A percentile compares a stretch with the other conserved stretches of the same genome.
These are phyloP conservation scores for Hyles lineata DNA, from an alignment of 2,888 invertebrate genomes.

Conservation along the genomic window DNA sequence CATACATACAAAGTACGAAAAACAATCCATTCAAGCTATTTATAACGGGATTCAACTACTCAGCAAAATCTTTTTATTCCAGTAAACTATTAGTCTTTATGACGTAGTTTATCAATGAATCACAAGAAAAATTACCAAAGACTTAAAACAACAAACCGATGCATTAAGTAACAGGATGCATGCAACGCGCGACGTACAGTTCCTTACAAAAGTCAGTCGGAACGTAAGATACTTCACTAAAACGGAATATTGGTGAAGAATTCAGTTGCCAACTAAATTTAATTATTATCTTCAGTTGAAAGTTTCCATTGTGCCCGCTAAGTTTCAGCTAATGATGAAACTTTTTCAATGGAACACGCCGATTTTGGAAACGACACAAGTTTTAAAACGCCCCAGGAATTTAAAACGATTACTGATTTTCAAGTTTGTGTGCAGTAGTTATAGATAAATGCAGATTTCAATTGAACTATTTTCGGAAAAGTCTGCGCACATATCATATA, in stretches of 20 bases:
- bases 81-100: no score
- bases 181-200: background rate
- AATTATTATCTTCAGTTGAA: constrained; percentile 27
- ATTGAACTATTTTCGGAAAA: background rate
- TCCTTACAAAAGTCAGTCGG: background rate
- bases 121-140: no score
- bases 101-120: no score
- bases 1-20: no score
- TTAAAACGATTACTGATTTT: background rate
- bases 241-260: constrained; percentile 1
- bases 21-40: no score
- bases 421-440: background rate
- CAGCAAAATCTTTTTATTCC: no score
- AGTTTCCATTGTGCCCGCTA: constrained; percentile 17
- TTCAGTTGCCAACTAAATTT: constrained; percentile 29
- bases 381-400: constrained; percentile 1
- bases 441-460: background rate
- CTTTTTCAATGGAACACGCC: constrained; percentile 21
- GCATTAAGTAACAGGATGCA: background rate
- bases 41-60: no score
- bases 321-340: constrained; percentile 22
- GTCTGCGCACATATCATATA: no score
- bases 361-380: constrained; percentile 17
- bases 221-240: constrained; percentile 15
- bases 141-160: no score